Evolutionary conservation across 2,113 vertebrate genomes (phyloP).

Genomic region (Cygnus atratus): DNA sequence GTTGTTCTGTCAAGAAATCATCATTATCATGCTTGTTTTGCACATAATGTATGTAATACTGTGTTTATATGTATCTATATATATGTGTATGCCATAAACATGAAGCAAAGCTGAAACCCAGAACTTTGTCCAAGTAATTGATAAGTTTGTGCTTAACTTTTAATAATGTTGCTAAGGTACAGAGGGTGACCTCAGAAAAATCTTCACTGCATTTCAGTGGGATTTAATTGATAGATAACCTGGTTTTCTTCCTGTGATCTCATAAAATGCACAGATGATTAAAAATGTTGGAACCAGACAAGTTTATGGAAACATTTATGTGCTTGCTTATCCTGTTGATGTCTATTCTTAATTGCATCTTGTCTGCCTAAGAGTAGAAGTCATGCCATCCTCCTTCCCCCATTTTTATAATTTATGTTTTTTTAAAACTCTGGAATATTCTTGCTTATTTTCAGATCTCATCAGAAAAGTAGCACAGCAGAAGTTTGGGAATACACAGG

Average conservation of each 20-base stretch:
- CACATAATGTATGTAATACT: neutral
- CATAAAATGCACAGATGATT: neutral
- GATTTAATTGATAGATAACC: neutral
- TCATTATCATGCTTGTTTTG: neutral
- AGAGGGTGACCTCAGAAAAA: neutral
- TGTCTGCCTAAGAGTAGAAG: neutral
- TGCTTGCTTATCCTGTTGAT: neutral
- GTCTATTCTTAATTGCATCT: neutral
- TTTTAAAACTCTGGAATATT: constrained; percentile 63
- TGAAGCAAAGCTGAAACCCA: neutral
- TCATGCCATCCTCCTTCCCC: neutral
- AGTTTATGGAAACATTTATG: neutral
- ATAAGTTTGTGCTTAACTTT: neutral
- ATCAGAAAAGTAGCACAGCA: constrained; percentile 84
- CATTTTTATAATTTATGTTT: neutral
- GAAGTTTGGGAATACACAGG: constrained; percentile 80
- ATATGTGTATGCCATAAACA: neutral
- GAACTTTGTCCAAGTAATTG: neutral
- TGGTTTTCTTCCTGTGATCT: neutral
- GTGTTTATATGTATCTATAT: accelerated
- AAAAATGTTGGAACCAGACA: neutral
- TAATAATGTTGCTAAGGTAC: neutral
- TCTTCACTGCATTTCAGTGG: neutral
- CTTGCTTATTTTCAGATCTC: constrained; percentile 82
- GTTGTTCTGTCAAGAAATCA: neutral